These are phyloP conservation scores for Neoseiulus cucumeris DNA, from an alignment of 1,140 invertebrate genomes.

Conservation along the genomic window DNA sequence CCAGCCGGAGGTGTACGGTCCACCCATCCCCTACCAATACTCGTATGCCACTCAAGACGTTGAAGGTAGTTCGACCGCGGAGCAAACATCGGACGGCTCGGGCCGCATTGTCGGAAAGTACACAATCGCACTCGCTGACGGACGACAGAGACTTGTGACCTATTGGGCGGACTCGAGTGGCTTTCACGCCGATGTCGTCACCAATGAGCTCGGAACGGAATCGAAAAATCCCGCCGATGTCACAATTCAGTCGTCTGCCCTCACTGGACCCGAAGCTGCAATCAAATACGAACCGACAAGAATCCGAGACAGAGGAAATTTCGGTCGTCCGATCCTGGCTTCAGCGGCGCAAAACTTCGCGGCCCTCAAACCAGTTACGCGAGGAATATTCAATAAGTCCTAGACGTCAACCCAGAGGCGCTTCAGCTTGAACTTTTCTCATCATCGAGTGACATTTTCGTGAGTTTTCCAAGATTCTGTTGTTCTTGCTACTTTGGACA, in stretches of 20 bases:
- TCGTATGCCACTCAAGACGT: background rate
- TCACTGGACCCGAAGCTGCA: background rate
- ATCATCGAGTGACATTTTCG: no score
- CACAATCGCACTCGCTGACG: conserved; percentile 1
- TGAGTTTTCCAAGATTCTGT: no score
- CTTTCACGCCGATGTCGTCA: conserved; percentile 13
- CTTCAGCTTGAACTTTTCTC: no score
- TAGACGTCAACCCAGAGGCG: no score
- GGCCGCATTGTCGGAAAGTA: conserved; percentile 10
- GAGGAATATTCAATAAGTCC: no score
- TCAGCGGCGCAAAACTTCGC: background rate
- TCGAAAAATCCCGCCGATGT: conserved; percentile 13
- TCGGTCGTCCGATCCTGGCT: background rate
- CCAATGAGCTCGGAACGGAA: conserved; percentile 14
- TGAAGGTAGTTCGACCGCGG: background rate
- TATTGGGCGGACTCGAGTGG: conserved; percentile 14
- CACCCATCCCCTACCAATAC: background rate
- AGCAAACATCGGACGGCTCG: background rate
- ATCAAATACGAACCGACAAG: background rate
- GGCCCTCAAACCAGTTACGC: background rate
- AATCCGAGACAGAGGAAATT: background rate
- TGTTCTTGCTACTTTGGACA: no score
- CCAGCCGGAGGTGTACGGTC: background rate
- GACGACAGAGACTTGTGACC: conserved; percentile 11
- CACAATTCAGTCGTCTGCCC: conserved; percentile 10